Percentiles rank a stretch among this genome's conserved stretches.
These are phyloP conservation scores for Plecturocebus donacophilus DNA, from an alignment of 2,113 vertebrate species.

Conservation along the genomic window DNA sequence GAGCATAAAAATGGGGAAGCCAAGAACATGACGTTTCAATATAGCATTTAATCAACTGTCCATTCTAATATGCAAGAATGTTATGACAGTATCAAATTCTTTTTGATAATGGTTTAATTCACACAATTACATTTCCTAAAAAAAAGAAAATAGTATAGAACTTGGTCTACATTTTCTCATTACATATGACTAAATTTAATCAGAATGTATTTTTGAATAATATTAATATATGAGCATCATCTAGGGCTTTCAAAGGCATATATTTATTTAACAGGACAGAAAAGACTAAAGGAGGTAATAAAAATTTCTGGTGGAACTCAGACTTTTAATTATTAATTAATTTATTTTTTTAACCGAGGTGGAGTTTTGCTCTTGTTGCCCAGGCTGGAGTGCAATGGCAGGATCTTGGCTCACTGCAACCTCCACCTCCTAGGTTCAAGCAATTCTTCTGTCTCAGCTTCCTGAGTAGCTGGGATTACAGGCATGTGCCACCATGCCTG, in stretches of 20 bases:
- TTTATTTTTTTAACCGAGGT: too few species aligned
- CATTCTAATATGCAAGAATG: not conserved
- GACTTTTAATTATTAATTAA: not conserved
- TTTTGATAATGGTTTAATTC: slow-evolving; percentile 2
- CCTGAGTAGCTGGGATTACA: too few species aligned
- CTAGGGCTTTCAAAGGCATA: not conserved
- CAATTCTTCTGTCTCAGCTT: too few species aligned
- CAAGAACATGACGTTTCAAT: not conserved
- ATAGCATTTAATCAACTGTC: not conserved
- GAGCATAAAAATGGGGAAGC: not conserved
- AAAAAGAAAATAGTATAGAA: not conserved
- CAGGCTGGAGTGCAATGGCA: too few species aligned
- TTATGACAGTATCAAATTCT: not conserved
- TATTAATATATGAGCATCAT: not conserved
- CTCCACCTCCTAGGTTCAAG: too few species aligned
- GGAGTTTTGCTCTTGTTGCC: too few species aligned
- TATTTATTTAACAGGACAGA: not conserved
- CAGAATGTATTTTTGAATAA: not conserved
- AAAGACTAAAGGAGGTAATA: not conserved
- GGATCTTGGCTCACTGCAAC: too few species aligned
- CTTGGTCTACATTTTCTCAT: not conserved
- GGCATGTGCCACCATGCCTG: too few species aligned
- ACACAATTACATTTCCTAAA: not conserved
- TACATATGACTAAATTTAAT: not conserved
- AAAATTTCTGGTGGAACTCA: not conserved